Base-by-base conservation (phyloP, 2,113 vertebrate genomes). In the Petrocephalus microphthalmus region DNA sequence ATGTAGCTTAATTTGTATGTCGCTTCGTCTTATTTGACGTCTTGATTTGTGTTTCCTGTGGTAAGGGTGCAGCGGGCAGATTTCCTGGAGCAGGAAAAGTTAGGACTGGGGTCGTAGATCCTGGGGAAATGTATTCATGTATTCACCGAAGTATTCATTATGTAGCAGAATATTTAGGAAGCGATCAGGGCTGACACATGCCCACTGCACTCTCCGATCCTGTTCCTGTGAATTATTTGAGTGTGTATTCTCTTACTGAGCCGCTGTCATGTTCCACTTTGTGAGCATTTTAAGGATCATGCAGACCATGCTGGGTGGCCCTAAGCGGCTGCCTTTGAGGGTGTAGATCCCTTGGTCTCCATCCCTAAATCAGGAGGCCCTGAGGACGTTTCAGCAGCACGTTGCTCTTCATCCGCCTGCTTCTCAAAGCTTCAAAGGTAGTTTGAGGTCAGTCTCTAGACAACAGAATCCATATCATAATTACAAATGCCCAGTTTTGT, bases 381-480 rank as follows among this genome's bases (percentile, higher is more conserved):
- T 25, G 82, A 25, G 82, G 3, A 49, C 8, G 22, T 42, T 42
- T 42, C 42, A 33, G 49, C 29, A 56, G 25, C 17, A 52, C 54
- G 15, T 4, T 56, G 25, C 13, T 25, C 52, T 5, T 83, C 20
- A 22, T 88, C 42, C 20, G 74, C 52, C 17, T 10, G 19, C 11
- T 19, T 47, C 11, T 56, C 37, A 53, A 84, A 74, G 37, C 78
- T 84, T 60, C 33, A 83, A 49, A 88, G 78, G 57, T 64, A 83
- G 82, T 84, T 88, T 57, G 53, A 88, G 87, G 87, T 88, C 78
- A 88, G 3, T 84, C 53, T 17, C 78, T 83, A 37, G 52, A 45
- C 33, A 52, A 84, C 47, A 87, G 51, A 71, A 60, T 87, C 71
- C 47, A 51, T 67, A 60, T 45, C 25, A 51, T 87, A 74, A 52